These are phyloP conservation scores for Scytalopus superciliaris DNA, from an alignment of 2,113 vertebrate genomes.

Conservation along the genomic window DNA sequence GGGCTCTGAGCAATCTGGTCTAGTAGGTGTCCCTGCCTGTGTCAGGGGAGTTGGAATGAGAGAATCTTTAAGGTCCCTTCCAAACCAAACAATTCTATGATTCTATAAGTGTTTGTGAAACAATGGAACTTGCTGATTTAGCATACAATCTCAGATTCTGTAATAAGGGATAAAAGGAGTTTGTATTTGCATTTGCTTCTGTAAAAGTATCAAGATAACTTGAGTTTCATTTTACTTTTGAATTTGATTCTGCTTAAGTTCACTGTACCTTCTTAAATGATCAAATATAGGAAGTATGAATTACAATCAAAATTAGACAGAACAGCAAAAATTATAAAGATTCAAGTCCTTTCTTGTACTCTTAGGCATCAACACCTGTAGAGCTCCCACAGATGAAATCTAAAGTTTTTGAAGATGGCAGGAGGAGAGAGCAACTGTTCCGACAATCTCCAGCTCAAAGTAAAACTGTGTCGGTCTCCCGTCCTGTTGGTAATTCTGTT, in stretches of 20 bases:
- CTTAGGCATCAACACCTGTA: conserved; percentile 79
- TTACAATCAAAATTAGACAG: not conserved
- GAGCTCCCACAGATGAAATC: conserved; percentile 80
- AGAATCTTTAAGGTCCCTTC: not conserved
- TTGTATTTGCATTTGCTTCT: not conserved
- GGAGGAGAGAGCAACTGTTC: conserved; percentile 35
- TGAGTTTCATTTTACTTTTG: not conserved
- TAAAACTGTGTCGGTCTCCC: not conserved
- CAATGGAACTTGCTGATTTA: not conserved
- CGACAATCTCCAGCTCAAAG: conserved; percentile 8
- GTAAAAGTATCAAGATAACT: not conserved
- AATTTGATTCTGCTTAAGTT: not conserved
- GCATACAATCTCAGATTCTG: not conserved
- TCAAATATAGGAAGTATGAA: not conserved
- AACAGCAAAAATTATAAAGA: not conserved
- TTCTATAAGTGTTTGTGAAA: not conserved
- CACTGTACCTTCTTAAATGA: not conserved
- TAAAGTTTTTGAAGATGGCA: conserved; percentile 62
- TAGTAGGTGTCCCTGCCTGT: not conserved
- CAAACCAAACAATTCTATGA: not conserved
- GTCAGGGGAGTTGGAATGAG: not conserved
- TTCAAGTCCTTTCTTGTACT: not conserved
- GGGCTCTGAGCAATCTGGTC: not conserved
- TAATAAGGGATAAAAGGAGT: not conserved
- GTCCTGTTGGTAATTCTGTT: not conserved